phyloP scores from a whole-genome alignment of 2,797 vertebrate species.

The Lateolabrax maculatus region DNA sequence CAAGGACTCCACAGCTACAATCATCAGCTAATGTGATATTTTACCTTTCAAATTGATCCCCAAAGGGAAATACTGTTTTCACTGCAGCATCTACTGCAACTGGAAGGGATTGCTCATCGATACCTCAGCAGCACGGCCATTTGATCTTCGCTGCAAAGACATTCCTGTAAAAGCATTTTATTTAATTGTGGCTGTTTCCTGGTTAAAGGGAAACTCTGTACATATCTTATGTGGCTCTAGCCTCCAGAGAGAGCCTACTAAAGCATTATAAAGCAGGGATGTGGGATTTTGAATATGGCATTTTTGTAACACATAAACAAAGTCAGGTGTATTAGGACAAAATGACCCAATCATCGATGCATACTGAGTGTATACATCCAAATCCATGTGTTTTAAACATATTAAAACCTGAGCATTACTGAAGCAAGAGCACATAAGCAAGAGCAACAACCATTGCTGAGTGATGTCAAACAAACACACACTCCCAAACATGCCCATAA shows the following conservation, averaged over 20 bases:
- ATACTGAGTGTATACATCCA: background rate
- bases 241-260: background rate
- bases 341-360: background rate
- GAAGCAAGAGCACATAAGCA: background rate
- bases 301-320: background rate
- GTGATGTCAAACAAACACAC: background rate
- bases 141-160: background rate
- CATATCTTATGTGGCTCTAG: background rate
- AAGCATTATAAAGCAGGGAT: background rate
- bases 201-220: background rate
- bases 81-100: background rate
- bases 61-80: conserved; percentile 1
- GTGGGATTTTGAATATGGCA: background rate
- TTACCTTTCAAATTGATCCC: conserved; percentile 20
- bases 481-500: background rate
- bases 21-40: conserved; percentile 7
- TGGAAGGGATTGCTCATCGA: background rate
- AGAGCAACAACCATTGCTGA: background rate
- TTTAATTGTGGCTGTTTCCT: background rate
- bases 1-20: background rate
- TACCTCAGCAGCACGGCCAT: background rate
- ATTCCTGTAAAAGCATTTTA: background rate
- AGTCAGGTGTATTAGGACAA: background rate
- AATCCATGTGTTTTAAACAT: background rate
- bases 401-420: background rate